Evolutionary conservation across 2,888 invertebrate genomes (phyloP).

Genomic region (Pherbina coryleti): DNA sequence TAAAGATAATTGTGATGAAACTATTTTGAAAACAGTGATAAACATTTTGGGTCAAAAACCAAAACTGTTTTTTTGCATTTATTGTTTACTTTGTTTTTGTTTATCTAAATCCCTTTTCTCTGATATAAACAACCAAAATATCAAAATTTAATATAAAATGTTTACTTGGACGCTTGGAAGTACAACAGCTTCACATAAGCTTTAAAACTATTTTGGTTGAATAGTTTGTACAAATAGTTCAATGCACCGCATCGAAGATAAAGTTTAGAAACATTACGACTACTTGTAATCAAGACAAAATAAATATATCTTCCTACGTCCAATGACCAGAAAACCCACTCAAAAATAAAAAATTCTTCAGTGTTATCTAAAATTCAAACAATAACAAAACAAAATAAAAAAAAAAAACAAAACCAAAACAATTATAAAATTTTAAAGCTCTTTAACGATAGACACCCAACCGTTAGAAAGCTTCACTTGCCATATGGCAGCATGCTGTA

Average conservation of each 20-base stretch:
- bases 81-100: no score
- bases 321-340: background rate
- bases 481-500: background rate
- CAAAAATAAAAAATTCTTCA: background rate
- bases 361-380: background rate
- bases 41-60: no score
- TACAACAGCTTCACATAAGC: no score
- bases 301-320: background rate
- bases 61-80: no score
- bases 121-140: no score
- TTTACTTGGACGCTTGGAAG: no score
- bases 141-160: no score
- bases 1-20: no score
- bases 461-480: background rate
- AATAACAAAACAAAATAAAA: background rate
- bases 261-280: background rate
- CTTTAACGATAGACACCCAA: background rate
- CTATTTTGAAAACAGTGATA: no score
- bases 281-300: background rate
- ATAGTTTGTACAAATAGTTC: background rate
- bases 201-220: no score
- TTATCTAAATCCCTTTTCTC: no score
- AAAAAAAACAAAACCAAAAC: slow-evolving; percentile 2
- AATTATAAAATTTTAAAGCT: no score
- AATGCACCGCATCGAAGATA: background rate